Percentiles rank a stretch among this genome's conserved stretches.
phyloP scores from a whole-genome alignment of 2,888 invertebrate species.

The Formica aserva region DNA sequence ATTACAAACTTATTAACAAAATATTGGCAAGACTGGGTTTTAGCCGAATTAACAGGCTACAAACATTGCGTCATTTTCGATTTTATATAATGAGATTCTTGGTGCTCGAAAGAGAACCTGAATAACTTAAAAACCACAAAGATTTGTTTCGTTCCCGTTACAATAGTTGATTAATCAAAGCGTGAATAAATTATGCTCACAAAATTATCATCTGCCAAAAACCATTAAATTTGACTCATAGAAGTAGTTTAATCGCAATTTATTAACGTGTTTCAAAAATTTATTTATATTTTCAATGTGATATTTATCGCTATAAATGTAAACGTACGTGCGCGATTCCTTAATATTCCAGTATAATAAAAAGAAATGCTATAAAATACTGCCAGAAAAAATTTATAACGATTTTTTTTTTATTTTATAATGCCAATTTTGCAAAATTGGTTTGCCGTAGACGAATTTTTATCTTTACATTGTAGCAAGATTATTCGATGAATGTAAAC shows the following conservation, averaged over 20 bases:
- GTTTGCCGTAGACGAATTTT: neutral
- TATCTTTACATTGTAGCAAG: neutral
- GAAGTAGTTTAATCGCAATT: neutral
- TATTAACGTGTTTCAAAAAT: neutral
- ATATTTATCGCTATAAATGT: neutral
- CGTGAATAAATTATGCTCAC: neutral
- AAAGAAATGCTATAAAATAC: neutral
- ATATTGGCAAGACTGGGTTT: constrained; percentile 85
- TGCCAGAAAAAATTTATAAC: constrained; percentile 13
- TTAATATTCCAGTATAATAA: constrained; percentile 9
- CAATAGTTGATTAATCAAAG: neutral
- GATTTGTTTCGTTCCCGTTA: constrained; percentile 16
- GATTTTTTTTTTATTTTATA: neutral
- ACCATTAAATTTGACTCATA: neutral
- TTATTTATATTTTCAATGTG: constrained; percentile 1
- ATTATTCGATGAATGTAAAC: constrained; percentile 22
- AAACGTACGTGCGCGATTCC: neutral
- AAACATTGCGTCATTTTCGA: constrained; percentile 30
- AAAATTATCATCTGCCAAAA: neutral
- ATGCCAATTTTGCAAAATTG: neutral
- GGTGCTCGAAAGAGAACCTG: constrained; percentile 6
- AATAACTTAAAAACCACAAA: constrained; percentile 27
- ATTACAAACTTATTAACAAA: constrained; percentile 85
- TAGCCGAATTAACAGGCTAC: constrained; percentile 66
- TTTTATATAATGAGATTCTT: constrained; percentile 1